Evolutionary conservation across 2,888 invertebrate species (phyloP).

Genomic region (Dolichopus griseipennis): DNA sequence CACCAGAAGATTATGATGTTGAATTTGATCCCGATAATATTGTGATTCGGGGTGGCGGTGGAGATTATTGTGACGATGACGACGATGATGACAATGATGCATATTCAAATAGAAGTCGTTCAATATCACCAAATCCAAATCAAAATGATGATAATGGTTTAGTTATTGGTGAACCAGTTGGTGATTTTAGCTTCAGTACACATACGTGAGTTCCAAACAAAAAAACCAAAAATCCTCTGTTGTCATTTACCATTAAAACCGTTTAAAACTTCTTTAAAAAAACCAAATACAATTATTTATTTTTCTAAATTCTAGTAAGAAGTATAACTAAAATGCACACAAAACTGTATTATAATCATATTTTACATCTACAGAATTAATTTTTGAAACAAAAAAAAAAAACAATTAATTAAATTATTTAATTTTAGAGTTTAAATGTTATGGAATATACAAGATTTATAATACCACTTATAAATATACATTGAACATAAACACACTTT

Average conservation of each 20-base stretch:
- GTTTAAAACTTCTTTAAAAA: no score
- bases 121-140: slow-evolving; percentile 31
- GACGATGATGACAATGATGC: slow-evolving; percentile 28
- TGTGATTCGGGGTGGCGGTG: slow-evolving; percentile 31
- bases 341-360: not conserved
- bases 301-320: no score
- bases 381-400: no score
- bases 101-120: slow-evolving; percentile 29
- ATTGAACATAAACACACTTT: not conserved
- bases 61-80: slow-evolving; percentile 28
- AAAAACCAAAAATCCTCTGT: slow-evolving; percentile 15
- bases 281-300: no score
- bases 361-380: not conserved
- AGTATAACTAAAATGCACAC: not conserved
- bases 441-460: no score
- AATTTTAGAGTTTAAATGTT: no score
- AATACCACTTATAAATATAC: not conserved
- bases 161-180: slow-evolving; percentile 26
- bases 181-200: slow-evolving; percentile 37
- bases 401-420: no score
- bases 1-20: slow-evolving; percentile 36
- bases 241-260: not conserved
- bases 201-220: slow-evolving; percentile 38
- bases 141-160: slow-evolving; percentile 22
- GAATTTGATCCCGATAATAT: slow-evolving; percentile 42